These are phyloP conservation scores for Tachypleus tridentatus DNA, from an alignment of 1,140 invertebrate species.

Conservation along the genomic window DNA sequence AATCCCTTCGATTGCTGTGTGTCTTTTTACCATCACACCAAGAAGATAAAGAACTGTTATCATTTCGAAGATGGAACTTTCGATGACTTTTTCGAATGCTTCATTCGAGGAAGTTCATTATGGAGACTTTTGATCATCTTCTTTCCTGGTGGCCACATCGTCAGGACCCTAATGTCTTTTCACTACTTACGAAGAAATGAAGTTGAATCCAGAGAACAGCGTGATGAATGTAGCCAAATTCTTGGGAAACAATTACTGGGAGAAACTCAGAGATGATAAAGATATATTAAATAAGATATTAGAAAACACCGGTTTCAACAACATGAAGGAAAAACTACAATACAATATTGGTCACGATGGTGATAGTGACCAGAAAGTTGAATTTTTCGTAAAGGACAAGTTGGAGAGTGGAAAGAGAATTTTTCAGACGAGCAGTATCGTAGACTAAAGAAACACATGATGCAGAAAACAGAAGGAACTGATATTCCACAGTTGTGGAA, in stretches of 20 bases:
- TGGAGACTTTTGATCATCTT: conserved; percentile 20
- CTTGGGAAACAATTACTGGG: conserved; percentile 10
- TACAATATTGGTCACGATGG: no score
- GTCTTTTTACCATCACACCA: conserved; percentile 68
- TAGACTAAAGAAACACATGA: no score
- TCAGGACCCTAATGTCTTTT: conserved; percentile 18
- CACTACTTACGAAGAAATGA: conserved; percentile 17
- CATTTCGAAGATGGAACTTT: conserved; percentile 5
- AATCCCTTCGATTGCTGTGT: conserved; percentile 77
- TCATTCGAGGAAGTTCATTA: conserved; percentile 15
- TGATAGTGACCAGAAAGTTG: no score
- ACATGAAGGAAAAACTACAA: conserved; percentile 9
- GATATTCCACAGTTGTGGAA: no score
- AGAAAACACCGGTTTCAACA: conserved; percentile 10
- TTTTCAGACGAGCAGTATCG: no score
- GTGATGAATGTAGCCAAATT: conserved; percentile 11
- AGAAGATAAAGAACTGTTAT: neutral
- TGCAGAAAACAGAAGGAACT: no score
- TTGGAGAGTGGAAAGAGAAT: no score
- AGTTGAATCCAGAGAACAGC: conserved; percentile 8
- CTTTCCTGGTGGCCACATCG: conserved; percentile 16
- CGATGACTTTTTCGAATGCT: conserved; percentile 17
- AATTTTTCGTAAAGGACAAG: no score
- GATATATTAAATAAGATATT: neutral
- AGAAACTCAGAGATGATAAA: conserved; percentile 2